A percentile compares a stretch with the other conserved stretches of the same genome.
phyloP scores from a whole-genome alignment of 2,113 vertebrate species.

The Engraulis encrasicolus region DNA sequence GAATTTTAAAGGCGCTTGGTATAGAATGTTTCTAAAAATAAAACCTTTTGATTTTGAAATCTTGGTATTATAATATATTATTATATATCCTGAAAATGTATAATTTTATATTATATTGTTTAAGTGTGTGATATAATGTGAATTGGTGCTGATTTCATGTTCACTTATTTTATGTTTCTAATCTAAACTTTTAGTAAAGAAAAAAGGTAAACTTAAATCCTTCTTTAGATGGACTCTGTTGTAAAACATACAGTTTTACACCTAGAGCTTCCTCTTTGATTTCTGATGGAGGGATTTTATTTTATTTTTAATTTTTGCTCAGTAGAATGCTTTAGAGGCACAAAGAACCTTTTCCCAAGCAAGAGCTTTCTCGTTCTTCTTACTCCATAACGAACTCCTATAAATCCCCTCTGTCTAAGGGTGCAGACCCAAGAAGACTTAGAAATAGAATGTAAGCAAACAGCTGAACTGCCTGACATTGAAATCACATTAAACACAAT shows the following conservation, averaged over 20 bases:
- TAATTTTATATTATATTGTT: slow-evolving; percentile 68
- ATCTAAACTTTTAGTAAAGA: slow-evolving; percentile 40
- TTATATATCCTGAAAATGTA: slow-evolving; percentile 53
- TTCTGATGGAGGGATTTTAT: neutral
- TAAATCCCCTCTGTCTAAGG: neutral
- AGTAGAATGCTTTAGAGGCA: slow-evolving; percentile 27
- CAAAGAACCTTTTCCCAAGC: neutral
- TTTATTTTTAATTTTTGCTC: no score
- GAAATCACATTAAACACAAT: neutral
- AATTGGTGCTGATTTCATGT: slow-evolving; percentile 70
- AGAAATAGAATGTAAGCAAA: neutral
- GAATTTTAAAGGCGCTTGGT: slow-evolving; percentile 50
- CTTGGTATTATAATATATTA: slow-evolving; percentile 59
- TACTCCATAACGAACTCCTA: neutral
- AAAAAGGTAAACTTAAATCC: neutral
- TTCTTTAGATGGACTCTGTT: neutral
- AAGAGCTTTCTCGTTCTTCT: neutral
- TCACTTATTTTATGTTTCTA: slow-evolving; percentile 59
- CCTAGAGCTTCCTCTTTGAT: neutral
- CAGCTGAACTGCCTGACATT: slow-evolving; percentile 16
- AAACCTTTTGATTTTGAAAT: slow-evolving; percentile 57
- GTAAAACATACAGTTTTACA: neutral
- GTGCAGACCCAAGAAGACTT: neutral
- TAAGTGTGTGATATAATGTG: slow-evolving; percentile 73
- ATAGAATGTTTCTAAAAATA: slow-evolving; percentile 57